Base-by-base conservation (phyloP, 2,113 vertebrate species). In the Ibidorhyncha struthersii region DNA sequence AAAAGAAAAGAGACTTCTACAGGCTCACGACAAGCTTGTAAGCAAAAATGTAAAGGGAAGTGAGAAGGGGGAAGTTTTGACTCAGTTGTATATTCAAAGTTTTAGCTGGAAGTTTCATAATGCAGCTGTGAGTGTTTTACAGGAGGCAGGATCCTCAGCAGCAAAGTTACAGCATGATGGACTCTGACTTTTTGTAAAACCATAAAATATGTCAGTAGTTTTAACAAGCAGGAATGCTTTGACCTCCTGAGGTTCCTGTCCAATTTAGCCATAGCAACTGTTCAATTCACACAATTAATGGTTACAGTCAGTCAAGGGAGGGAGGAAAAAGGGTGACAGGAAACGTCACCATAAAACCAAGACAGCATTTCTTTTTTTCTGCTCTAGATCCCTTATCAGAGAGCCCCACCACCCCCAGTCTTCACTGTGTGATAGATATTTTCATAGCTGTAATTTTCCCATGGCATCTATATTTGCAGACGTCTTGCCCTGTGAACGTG, bases 221-320 rank as follows among this genome's bases (percentile, higher is more conserved):
- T 96, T 97, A 97, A 97, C 89, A 96, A 96, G 94, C 91, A 88
- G 86, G 32, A 89, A 66, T 41, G 19, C 85, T 95, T 95, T 97
- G 96, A 93, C 96, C 85, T 89, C 96, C 90, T 62, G 82, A 96
- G 66, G 88, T 95, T 97, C 67, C 69, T 92, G 93, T 93, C 90
- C 90, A 94, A 96, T 97, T 97, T 95, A 96, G 69, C 90, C 52
- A 62, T 62, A 62, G 62, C 89, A 90, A 71, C 86, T 95, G 76
- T 72, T 91, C 20, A 2, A 67, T 93, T 96, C 93, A 4, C 70
- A 67, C 90, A 94, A 93, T 93, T 97, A 96, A 95, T 93, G 74
- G 76, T 59, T 88, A 58, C 53, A 82, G 82, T 95, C 93, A 96
- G 59, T 53, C 61, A 73, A 47, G 71, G 38, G 58, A 93, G 14